phyloP scores from a whole-genome alignment of 2,797 vertebrate genomes.

The Pterois miles region DNA sequence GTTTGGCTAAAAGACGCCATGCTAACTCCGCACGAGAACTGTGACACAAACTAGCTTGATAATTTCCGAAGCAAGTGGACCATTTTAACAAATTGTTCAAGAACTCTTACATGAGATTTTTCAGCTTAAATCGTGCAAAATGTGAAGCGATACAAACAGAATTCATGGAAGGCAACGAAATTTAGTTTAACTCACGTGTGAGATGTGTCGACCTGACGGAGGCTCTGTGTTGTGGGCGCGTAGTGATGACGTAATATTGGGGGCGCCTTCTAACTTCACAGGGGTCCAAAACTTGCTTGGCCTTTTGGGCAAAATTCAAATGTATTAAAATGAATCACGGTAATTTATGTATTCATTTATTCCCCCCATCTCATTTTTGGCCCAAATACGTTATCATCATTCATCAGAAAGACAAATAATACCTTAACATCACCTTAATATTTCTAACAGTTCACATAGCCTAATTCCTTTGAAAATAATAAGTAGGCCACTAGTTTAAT shows the following conservation, averaged over 20 bases:
- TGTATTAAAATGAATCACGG: neutral
- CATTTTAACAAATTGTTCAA: neutral
- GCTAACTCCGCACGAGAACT: neutral
- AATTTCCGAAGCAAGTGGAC: accelerated
- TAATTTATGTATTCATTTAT: neutral
- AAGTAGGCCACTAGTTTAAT: neutral
- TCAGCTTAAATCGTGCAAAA: accelerated
- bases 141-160: accelerated
- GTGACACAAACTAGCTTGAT: neutral
- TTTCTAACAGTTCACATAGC: too few relatives aligned
- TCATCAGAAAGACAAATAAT: neutral
- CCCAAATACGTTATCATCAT: neutral
- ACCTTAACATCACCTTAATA: neutral
- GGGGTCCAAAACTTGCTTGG: too few relatives aligned
- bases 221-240: conserved; percentile 23
- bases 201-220: accelerated
- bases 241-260: conserved; percentile 50
- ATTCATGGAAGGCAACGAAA: accelerated
- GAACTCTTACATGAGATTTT: accelerated
- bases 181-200: conserved; percentile 63
- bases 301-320: neutral
- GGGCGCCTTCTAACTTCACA: too few relatives aligned
- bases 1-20: neutral
- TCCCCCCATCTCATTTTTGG: neutral
- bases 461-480: neutral